Conservation (phyloP, 2,113 vertebrate genomes). For the Ptyas mucosa region DNA sequence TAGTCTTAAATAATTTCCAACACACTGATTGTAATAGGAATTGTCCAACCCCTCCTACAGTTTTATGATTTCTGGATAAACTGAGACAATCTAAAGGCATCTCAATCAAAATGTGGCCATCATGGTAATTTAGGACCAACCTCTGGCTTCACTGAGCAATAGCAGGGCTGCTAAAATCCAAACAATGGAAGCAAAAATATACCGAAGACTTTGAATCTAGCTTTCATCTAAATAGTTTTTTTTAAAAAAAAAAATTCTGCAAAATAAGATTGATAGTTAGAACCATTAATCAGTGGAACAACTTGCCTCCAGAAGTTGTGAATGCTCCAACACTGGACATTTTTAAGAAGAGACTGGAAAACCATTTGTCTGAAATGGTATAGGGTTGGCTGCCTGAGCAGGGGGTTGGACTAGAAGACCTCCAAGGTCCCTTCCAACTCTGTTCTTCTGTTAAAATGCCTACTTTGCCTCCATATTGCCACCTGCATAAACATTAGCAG, state of each 20-base stretch:
- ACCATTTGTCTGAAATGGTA: neutral
- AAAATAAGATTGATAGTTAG: neutral
- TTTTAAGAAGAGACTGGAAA: neutral
- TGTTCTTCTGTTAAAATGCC: neutral
- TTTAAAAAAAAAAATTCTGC: neutral
- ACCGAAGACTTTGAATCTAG: neutral
- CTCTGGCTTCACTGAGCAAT: neutral
- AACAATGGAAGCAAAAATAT: neutral
- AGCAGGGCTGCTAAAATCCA: neutral
- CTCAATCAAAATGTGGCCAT: neutral
- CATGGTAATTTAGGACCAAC: neutral
- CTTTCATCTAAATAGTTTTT: neutral
- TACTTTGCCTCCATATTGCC: neutral
- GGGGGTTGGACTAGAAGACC: neutral
- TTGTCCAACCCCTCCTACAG: neutral
- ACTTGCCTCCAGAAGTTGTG: neutral
- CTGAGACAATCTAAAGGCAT: neutral
- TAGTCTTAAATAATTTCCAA: neutral
- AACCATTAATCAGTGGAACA: neutral
- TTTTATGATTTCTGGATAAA: neutral
- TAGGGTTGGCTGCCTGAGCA: neutral
- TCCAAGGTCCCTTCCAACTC: neutral
- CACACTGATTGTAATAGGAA: neutral
- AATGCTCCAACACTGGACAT: neutral
- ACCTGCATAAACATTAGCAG: neutral